Evolutionary conservation across 2,113 vertebrate species (phyloP).

Genomic region (Anhinga anhinga): DNA sequence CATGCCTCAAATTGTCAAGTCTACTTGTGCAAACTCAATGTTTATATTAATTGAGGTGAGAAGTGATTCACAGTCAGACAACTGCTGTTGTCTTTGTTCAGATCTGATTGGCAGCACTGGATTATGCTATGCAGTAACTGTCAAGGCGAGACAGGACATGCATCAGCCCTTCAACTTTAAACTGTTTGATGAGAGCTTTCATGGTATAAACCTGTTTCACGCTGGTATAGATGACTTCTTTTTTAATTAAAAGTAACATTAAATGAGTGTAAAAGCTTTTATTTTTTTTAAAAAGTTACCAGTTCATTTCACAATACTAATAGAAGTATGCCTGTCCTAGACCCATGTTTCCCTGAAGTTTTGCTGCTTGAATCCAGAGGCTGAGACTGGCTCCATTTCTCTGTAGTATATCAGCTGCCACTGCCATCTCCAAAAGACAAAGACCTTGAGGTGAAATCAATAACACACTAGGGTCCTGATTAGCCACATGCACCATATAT

Average conservation of each 20-base stretch:
- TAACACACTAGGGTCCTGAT: neutral
- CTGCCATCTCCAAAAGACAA: neutral
- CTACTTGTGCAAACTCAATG: constrained; percentile 48
- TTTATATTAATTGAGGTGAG: constrained; percentile 51
- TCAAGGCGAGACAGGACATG: constrained; percentile 14
- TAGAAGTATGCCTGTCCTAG: neutral
- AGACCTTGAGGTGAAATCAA: neutral
- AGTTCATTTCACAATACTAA: neutral
- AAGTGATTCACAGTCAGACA: constrained; percentile 57
- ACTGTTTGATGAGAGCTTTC: neutral
- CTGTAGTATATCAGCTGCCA: neutral
- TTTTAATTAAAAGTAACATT: neutral
- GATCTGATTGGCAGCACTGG: constrained; percentile 44
- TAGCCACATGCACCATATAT: neutral
- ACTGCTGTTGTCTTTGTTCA: constrained; percentile 37
- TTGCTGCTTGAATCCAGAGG: neutral
- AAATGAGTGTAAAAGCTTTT: neutral
- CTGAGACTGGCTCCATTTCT: neutral
- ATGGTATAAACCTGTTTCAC: neutral
- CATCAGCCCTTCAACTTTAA: neutral
- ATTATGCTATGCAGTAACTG: constrained; percentile 44
- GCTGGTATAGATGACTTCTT: neutral
- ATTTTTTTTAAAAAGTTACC: fast-evolving
- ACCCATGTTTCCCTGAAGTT: neutral
- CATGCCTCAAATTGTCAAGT: constrained; percentile 56